Conservation (phyloP, 2,797 vertebrate species). For the Microctenopoma steveboyesi region DNA sequence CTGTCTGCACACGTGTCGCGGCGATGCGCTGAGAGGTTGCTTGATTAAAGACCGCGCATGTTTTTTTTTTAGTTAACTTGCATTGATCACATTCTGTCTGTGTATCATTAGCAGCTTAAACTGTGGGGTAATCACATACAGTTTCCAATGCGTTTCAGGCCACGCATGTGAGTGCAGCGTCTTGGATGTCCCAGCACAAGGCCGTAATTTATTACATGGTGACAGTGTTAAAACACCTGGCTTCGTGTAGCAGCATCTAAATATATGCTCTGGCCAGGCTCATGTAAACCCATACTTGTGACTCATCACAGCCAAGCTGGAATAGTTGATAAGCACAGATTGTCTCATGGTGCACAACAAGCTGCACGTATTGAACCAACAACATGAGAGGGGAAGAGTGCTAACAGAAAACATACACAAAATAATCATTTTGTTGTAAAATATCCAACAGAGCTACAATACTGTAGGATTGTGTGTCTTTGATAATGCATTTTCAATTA, state of each 20-base stretch:
- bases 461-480: neutral
- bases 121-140: conserved; percentile 26
- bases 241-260: conserved; percentile 38
- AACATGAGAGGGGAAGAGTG: conserved; percentile 12
- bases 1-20: conserved; percentile 17
- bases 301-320: conserved; percentile 55
- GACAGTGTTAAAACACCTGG: conserved; percentile 66
- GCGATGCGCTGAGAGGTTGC: conserved; percentile 15
- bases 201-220: conserved; percentile 65
- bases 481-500: neutral
- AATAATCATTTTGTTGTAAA: neutral
- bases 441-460: too few species aligned
- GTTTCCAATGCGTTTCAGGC: conserved; percentile 33
- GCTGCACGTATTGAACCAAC: conserved; percentile 13
- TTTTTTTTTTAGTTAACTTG: conserved; percentile 24
- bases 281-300: conserved; percentile 56
- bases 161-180: conserved; percentile 30
- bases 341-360: conserved; percentile 39
- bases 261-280: conserved; percentile 49
- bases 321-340: conserved; percentile 49
- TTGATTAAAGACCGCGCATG: conserved; percentile 48
- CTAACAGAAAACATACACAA: too few species aligned
- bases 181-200: conserved; percentile 50
- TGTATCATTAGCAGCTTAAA: conserved; percentile 49
- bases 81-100: conserved; percentile 47